Evolutionary conservation across 2,797 vertebrate genomes (phyloP).

Genomic region (Decapterus maruadsi): DNA sequence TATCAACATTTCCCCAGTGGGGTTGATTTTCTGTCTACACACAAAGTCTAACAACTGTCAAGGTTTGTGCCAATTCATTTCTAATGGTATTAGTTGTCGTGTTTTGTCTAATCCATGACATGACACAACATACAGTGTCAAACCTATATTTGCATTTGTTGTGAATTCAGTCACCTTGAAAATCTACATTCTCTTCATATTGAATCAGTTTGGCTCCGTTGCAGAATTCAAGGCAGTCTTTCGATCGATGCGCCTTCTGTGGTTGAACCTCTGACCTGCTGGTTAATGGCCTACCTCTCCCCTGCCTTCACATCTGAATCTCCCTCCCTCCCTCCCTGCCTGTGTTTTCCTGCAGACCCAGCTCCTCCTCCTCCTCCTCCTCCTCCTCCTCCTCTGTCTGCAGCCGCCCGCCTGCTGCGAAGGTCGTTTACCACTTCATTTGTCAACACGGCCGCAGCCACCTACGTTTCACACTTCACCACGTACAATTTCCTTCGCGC

Average conservation of each 20-base stretch:
- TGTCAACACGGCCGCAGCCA: slow-evolving; percentile 26
- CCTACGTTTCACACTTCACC: slow-evolving; percentile 21
- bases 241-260: not conserved
- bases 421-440: slow-evolving; percentile 51
- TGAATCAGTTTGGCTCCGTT: not conserved
- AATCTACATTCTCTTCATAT: no score
- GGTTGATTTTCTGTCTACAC: no score
- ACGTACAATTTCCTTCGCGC: not conserved
- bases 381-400: not conserved
- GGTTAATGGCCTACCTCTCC: not conserved
- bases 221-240: not conserved
- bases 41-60: no score
- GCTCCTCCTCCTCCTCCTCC: not conserved
- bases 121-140: no score
- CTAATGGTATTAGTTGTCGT: no score
- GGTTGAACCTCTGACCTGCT: not conserved
- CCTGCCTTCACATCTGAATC: no score
- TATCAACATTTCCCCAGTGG: no score
- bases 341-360: not conserved
- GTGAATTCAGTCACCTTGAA: no score
- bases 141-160: no score
- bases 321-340: not conserved
- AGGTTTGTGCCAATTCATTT: no score
- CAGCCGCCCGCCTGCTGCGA: slow-evolving; percentile 34
- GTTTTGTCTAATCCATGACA: no score